A percentile compares a stretch with the other conserved stretches of the same genome.
These are phyloP conservation scores for Drosophila pseudoananassae DNA, from an alignment of 1,140 invertebrate genomes.

Conservation along the genomic window DNA sequence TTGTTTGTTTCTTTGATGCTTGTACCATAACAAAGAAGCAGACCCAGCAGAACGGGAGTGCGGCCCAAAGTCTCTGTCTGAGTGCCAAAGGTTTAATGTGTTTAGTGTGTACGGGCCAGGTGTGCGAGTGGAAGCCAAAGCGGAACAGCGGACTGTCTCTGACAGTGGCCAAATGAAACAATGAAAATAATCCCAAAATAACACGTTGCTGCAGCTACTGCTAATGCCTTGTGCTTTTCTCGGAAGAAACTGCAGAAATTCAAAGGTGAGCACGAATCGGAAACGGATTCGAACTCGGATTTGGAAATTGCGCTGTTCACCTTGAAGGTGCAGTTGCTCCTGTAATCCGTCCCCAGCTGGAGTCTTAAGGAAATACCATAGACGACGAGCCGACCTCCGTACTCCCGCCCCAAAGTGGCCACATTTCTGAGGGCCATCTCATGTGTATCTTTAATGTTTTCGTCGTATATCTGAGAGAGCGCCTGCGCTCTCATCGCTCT, in stretches of 20 bases:
- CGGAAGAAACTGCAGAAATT: slow-evolving; percentile 30
- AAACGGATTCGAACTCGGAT: neutral
- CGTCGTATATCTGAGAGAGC: slow-evolving; percentile 60
- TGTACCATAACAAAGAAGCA: slow-evolving; percentile 22
- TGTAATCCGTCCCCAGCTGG: slow-evolving; percentile 12
- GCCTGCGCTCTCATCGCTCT: slow-evolving; percentile 55
- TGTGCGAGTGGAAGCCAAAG: slow-evolving; percentile 10
- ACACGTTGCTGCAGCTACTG: slow-evolving; percentile 28
- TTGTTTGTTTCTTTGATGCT: slow-evolving; percentile 33
- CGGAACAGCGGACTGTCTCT: slow-evolving; percentile 13
- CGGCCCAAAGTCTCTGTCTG: slow-evolving; percentile 2
- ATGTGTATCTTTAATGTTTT: slow-evolving; percentile 69
- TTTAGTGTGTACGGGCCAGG: slow-evolving; percentile 5
- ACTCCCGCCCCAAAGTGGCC: neutral
- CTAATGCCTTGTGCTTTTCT: slow-evolving; percentile 16
- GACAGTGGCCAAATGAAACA: slow-evolving; percentile 38
- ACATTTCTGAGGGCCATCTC: slow-evolving; percentile 7
- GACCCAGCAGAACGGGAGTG: slow-evolving; percentile 5
- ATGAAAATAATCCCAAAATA: slow-evolving; percentile 40
- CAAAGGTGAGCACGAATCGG: slow-evolving; percentile 32
- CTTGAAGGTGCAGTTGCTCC: neutral
- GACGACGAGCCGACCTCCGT: neutral
- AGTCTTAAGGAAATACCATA: neutral
- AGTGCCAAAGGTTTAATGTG: slow-evolving; percentile 12
- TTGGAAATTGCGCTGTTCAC: neutral